A percentile compares a stretch with the other conserved stretches of the same genome.
phyloP scores from a whole-genome alignment of 2,888 invertebrate genomes.

The Nysson spinosus region DNA sequence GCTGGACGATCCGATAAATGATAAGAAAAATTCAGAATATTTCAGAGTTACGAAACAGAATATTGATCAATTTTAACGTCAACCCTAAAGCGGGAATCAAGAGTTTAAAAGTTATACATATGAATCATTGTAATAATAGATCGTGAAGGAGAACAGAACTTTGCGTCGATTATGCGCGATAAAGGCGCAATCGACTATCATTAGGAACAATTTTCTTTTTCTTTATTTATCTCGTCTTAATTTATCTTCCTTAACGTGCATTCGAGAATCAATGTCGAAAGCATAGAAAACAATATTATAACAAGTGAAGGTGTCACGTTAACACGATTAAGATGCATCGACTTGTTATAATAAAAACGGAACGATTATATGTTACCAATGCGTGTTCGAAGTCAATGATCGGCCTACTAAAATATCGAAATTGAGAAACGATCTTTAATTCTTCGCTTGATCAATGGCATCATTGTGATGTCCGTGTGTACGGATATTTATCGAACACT shows the following conservation, averaged over 20 bases:
- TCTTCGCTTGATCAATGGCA: slow-evolving; percentile 27
- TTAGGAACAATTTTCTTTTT: slow-evolving; percentile 54
- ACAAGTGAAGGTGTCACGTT: slow-evolving; percentile 51
- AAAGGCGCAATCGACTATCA: slow-evolving; percentile 13
- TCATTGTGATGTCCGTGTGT: slow-evolving; percentile 42
- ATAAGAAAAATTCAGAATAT: slow-evolving; percentile 2
- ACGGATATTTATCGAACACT: slow-evolving; percentile 47
- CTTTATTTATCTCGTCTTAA: slow-evolving; percentile 57
- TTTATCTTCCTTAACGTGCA: slow-evolving; percentile 50
- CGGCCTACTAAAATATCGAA: slow-evolving; percentile 55
- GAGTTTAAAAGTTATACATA: slow-evolving; percentile 24
- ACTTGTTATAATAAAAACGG: slow-evolving; percentile 66
- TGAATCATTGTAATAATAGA: slow-evolving; percentile 41
- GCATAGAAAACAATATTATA: slow-evolving; percentile 43
- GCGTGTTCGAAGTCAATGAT: slow-evolving; percentile 56
- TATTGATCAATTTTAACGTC: slow-evolving; percentile 13
- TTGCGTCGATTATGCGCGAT: slow-evolving; percentile 26
- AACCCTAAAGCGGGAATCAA: slow-evolving; percentile 20
- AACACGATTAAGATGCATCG: slow-evolving; percentile 27
- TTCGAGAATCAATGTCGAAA: slow-evolving; percentile 38
- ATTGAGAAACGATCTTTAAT: slow-evolving; percentile 23
- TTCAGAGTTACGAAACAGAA: slow-evolving; percentile 1
- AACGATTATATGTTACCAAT: slow-evolving; percentile 62
- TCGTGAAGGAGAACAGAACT: slow-evolving; percentile 14
- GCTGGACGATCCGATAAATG: slow-evolving; percentile 20